Percentiles rank a stretch among this genome's conserved stretches.
Conservation (phyloP, 2,797 vertebrate genomes). For the Aulostomus chinensis region DNA sequence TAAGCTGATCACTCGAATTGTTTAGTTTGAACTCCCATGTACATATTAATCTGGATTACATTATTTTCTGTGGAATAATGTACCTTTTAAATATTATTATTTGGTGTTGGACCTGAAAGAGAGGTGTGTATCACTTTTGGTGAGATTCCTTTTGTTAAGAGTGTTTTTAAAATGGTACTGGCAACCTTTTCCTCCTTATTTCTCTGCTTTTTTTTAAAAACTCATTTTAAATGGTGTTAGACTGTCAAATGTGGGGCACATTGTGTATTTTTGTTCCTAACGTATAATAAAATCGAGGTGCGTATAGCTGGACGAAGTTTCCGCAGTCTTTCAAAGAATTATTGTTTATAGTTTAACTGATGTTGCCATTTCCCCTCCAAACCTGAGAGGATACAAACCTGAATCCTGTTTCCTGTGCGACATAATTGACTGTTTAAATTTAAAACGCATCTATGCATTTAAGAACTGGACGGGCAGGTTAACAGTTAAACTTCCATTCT, state of each 20-base stretch:
- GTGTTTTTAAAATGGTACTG: conserved; percentile 38
- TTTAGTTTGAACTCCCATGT: conserved; percentile 40
- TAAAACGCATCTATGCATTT: conserved; percentile 62
- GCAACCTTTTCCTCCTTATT: conserved; percentile 17
- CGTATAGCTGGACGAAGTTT: conserved; percentile 5
- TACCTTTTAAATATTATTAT: conserved; percentile 46
- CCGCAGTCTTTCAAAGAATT: conserved; percentile 20
- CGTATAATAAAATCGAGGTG: conserved; percentile 13
- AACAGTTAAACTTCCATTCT: conserved; percentile 37
- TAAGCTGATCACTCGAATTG: conserved; percentile 31
- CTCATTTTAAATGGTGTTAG: conserved; percentile 24
- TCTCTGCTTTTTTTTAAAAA: conserved; percentile 39
- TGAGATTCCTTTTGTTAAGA: conserved; percentile 35
- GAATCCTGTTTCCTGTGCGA: conserved; percentile 9
- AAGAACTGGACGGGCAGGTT: conserved; percentile 28
- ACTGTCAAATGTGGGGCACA: conserved; percentile 5
- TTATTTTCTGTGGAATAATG: conserved; percentile 56
- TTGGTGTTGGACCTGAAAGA: conserved; percentile 35
- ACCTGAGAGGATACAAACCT: conserved; percentile 16
- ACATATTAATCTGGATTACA: conserved; percentile 50
- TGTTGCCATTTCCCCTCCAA: conserved; percentile 17
- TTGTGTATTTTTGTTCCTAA: conserved; percentile 2
- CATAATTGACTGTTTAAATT: conserved; percentile 17
- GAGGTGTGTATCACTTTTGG: conserved; percentile 27
- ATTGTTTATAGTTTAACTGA: conserved; percentile 3